Percentiles rank a stretch among this genome's conserved stretches.
These are phyloP conservation scores for Ariolimax columbianus DNA, from an alignment of 2,888 invertebrate genomes.

Conservation along the genomic window DNA sequence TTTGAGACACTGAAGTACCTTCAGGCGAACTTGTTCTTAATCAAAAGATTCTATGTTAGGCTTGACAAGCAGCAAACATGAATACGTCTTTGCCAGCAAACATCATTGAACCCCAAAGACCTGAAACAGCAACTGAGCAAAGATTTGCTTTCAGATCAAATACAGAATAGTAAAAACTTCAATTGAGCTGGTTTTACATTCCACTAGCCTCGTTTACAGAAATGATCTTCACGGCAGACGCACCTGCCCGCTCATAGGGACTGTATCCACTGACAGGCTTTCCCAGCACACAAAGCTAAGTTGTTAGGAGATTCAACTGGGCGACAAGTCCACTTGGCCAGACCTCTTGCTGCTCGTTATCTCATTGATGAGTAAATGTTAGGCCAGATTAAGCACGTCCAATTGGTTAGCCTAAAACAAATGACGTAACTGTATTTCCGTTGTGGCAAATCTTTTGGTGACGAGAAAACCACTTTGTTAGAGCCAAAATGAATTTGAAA, in stretches of 20 bases:
- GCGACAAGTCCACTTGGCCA: background rate
- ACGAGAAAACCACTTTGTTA: background rate
- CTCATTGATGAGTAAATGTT: background rate
- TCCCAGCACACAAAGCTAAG: background rate
- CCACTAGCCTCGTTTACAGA: background rate
- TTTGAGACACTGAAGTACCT: background rate
- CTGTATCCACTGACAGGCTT: background rate
- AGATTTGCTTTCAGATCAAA: slow-evolving; percentile 4
- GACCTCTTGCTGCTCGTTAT: background rate
- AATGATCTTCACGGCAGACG: background rate
- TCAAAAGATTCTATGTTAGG: background rate
- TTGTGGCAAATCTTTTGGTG: no score
- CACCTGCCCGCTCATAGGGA: background rate
- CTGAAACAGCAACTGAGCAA: background rate
- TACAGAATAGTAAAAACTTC: background rate
- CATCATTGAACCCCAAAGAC: background rate
- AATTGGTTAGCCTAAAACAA: background rate
- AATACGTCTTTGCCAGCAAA: background rate
- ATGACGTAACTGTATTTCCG: background rate
- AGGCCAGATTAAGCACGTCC: background rate
- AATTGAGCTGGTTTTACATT: background rate
- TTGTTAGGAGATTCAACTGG: background rate
- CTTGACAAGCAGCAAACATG: background rate
- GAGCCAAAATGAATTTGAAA: background rate
- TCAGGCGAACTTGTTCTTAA: background rate